Evolutionary conservation across 2,888 invertebrate species (phyloP).

Genomic region (Venusia cambrica): DNA sequence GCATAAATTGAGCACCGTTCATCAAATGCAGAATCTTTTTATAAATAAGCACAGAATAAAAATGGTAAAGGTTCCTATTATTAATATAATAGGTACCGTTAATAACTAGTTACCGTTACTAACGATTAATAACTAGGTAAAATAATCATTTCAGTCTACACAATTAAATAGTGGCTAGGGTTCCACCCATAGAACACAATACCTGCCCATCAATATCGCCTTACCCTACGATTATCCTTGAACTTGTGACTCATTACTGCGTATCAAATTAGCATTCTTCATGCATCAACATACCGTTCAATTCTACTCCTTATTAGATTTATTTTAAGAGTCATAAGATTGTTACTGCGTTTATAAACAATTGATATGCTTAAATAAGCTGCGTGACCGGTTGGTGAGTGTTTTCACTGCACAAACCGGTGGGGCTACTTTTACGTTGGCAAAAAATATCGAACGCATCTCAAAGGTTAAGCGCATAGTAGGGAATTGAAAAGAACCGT

Average conservation of each 20-base stretch:
- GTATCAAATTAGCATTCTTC: constrained; percentile 14
- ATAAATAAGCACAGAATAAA: too few species aligned
- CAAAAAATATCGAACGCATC: not conserved
- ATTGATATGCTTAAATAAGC: constrained; percentile 11
- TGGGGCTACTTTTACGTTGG: not conserved
- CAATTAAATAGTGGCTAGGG: too few species aligned
- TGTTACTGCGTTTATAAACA: constrained; percentile 2
- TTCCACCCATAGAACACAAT: not conserved
- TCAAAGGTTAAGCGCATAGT: too few species aligned
- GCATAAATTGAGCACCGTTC: too few species aligned
- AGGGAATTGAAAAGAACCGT: too few species aligned
- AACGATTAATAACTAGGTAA: too few species aligned
- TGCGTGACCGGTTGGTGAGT: constrained; percentile 9
- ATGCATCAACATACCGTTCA: constrained; percentile 2
- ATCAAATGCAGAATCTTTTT: too few species aligned
- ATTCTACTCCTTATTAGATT: constrained; percentile 7
- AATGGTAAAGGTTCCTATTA: too few species aligned
- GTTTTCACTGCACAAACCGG: constrained; percentile 5
- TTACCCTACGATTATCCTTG: constrained; percentile 19
- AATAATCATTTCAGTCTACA: too few species aligned
- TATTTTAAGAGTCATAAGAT: not conserved
- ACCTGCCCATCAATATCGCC: constrained; percentile 6
- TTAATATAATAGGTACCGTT: too few species aligned
- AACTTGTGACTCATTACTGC: constrained; percentile 23
- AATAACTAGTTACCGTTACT: too few species aligned